These are phyloP conservation scores for Limnephilus marmoratus DNA, from an alignment of 2,888 invertebrate genomes.

Conservation along the genomic window DNA sequence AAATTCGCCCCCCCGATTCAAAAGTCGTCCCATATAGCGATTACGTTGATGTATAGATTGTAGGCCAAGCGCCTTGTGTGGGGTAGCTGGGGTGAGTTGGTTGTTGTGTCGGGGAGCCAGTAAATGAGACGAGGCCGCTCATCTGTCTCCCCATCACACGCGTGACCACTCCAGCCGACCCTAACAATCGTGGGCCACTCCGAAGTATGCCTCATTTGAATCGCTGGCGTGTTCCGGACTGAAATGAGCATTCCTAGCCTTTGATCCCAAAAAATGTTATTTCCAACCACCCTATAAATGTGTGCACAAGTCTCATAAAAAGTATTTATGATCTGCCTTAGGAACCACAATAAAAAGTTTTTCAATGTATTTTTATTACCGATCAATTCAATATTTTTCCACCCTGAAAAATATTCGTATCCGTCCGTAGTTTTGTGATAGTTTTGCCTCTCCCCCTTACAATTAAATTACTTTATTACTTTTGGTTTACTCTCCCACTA, in stretches of 20 bases:
- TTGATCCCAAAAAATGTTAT: constrained; percentile 5
- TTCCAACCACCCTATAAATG: background rate
- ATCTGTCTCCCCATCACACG: constrained; percentile 36
- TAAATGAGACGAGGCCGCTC: constrained; percentile 33
- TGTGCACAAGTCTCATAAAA: background rate
- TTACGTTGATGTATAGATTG: background rate
- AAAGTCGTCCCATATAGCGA: no score
- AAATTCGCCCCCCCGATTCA: no score
- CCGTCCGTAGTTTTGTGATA: background rate
- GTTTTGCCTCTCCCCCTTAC: background rate
- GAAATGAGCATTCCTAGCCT: constrained; percentile 39
- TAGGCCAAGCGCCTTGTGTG: background rate
- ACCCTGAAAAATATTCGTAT: background rate
- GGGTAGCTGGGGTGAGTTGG: background rate
- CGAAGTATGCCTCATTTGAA: constrained; percentile 34
- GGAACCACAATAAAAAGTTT: background rate
- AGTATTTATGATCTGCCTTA: background rate
- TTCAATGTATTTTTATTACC: constrained; percentile 2
- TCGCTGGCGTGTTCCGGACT: constrained; percentile 24
- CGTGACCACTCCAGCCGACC: constrained; percentile 24
- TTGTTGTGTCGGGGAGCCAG: background rate
- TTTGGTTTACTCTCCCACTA: background rate
- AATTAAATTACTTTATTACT: background rate
- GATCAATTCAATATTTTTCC: background rate
- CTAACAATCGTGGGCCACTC: background rate